Base-by-base conservation (phyloP, 2,797 vertebrate genomes). In the Toxotes lorentzi region DNA sequence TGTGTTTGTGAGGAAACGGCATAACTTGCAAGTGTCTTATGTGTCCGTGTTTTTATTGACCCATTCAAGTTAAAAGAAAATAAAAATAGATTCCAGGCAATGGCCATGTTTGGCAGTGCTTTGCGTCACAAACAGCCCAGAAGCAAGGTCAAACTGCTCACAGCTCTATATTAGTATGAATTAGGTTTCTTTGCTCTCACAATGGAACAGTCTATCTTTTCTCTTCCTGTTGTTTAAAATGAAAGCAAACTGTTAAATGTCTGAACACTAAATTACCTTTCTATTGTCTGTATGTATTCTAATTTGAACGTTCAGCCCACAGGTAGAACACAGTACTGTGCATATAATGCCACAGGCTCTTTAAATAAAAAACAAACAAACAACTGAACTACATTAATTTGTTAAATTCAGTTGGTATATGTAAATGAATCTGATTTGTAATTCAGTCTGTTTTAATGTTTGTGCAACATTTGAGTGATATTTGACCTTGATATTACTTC, bases 81-180 rank as follows among this genome's bases (percentile, higher is more conserved):
- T 24, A 61, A 62, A 71, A 79, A 58, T 11, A 60, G 61, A 60
- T 73, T 57, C 43, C 32, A 58, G 53, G 70, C 61, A 57, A 35
- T 57, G 13, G 59, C 60, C 45, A 43, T 56, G 69, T 62, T 58
- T 65, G 48, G 51, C 72, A 60, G 23, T n/a, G n/a, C 40, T 73
- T 48, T 5, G 38, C 27, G 12, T 6, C 43, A n/a, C 67, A 69
- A 76, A 83, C 73, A 81, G 60, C 54, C 67, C 53, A 68, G 74
- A 45, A 73, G 76, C 77, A 88, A 92, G 86, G 88, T 91, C 85
- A 89, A 24, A 71, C 62, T 74, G 62, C 69, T 79, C 51, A 58
- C 66, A 82, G 69, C 66, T 76, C 67, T 76, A 75, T 79, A 86
- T 84, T 82, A 78, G 76, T 77, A 79, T 78, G 50, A 81, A 85